phyloP scores from a whole-genome alignment of 2,797 vertebrate genomes.

The Cyclopterus lumpus region DNA sequence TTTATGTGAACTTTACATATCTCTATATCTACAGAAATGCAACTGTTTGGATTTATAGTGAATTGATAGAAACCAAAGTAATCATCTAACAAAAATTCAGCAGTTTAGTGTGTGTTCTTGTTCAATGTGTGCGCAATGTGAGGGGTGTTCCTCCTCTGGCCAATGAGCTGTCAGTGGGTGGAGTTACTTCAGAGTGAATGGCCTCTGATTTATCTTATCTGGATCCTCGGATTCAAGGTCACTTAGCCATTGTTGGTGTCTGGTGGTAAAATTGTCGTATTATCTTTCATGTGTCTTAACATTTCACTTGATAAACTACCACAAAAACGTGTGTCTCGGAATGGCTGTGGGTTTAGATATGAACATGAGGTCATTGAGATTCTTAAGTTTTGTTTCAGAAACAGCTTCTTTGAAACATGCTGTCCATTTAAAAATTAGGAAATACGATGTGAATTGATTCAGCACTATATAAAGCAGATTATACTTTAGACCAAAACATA shows the following conservation, averaged over 20 bases:
- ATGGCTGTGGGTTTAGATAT: background rate
- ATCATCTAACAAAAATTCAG: background rate
- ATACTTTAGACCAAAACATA: background rate
- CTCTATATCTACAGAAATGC: background rate
- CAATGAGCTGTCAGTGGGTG: conserved; percentile 46
- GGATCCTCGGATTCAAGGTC: background rate
- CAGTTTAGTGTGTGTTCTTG: background rate
- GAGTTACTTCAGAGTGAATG: background rate
- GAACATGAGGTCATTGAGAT: background rate
- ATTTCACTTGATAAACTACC: background rate
- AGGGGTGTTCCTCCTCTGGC: conserved; percentile 52
- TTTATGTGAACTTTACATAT: background rate
- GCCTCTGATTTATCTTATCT: background rate
- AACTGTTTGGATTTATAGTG: background rate
- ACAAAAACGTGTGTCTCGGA: background rate
- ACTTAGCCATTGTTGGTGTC: background rate
- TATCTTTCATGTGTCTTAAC: background rate
- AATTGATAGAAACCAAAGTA: background rate
- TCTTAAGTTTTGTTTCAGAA: background rate
- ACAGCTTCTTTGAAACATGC: background rate
- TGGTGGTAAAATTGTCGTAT: too few relatives aligned
- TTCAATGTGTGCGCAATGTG: background rate
- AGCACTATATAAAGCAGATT: background rate
- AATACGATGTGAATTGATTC: background rate
- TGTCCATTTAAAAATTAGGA: background rate